phyloP scores from a whole-genome alignment of 2,797 vertebrate genomes.

The Tarsius wallacei region DNA sequence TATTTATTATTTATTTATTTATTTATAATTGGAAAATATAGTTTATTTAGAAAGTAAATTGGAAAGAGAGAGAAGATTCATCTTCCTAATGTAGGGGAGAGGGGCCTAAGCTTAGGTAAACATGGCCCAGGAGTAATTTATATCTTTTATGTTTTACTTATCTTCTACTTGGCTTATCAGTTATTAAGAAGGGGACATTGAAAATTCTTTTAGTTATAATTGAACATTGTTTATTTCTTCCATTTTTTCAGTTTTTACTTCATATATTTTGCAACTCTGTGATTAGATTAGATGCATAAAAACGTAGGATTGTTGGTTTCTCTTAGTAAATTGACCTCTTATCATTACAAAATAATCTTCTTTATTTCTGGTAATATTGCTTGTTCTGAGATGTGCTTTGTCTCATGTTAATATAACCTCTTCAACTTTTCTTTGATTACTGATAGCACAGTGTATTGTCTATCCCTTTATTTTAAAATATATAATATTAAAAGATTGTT shows the following conservation, averaged over 20 bases:
- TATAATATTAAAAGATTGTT: not conserved
- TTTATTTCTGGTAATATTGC: not conserved
- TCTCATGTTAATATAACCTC: not conserved
- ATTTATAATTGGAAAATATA: too few relatives aligned
- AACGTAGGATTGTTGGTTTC: not conserved
- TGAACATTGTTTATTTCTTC: not conserved
- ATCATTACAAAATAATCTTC: not conserved
- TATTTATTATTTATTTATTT: not conserved
- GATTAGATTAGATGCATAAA: not conserved
- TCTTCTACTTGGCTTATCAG: not conserved
- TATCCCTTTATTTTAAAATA: not conserved
- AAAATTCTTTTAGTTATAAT: not conserved
- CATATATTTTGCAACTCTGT: not conserved
- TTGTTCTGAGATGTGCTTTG: not conserved
- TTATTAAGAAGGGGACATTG: not conserved
- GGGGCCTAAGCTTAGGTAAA: too few relatives aligned
- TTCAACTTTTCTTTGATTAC: not conserved
- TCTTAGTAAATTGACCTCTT: not conserved
- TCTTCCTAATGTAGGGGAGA: too few relatives aligned
- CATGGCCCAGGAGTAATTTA: too few relatives aligned
- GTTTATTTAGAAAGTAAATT: too few relatives aligned
- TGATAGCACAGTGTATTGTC: not conserved
- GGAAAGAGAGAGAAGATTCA: too few relatives aligned
- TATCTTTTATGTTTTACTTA: not conserved
- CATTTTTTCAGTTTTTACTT: not conserved